These are phyloP conservation scores for Molanna angustata DNA, from an alignment of 2,888 invertebrate species.

Conservation along the genomic window DNA sequence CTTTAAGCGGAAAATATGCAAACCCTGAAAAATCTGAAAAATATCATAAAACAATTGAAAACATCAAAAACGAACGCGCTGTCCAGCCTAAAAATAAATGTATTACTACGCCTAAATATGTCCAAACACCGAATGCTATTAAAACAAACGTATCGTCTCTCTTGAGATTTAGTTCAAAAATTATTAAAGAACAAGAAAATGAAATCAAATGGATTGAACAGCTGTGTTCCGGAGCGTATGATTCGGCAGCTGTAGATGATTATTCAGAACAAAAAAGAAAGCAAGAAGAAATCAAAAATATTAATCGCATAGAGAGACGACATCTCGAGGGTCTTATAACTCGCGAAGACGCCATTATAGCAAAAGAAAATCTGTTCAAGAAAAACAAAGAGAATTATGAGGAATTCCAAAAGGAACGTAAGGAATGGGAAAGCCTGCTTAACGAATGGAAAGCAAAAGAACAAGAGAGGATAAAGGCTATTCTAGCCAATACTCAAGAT, in stretches of 20 bases:
- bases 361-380: slow-evolving; percentile 51
- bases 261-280: slow-evolving; percentile 48
- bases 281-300: slow-evolving; percentile 48
- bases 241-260: slow-evolving; percentile 44
- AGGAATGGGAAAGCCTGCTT: slow-evolving; percentile 49
- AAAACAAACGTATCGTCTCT: slow-evolving; percentile 53
- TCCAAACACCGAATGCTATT: slow-evolving; percentile 7
- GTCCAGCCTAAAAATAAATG: too few relatives aligned
- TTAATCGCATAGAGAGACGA: slow-evolving; percentile 57
- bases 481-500: slow-evolving; percentile 42
- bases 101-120: slow-evolving; percentile 8
- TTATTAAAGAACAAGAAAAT: slow-evolving; percentile 47
- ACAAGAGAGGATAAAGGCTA: slow-evolving; percentile 50
- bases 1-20: slow-evolving; percentile 40
- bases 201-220: slow-evolving; percentile 54
- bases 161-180: slow-evolving; percentile 52
- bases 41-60: slow-evolving; percentile 38
- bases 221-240: slow-evolving; percentile 48
- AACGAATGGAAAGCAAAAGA: slow-evolving; percentile 52
- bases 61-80: slow-evolving; percentile 38
- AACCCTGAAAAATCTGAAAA: slow-evolving; percentile 40
- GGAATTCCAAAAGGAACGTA: slow-evolving; percentile 51
- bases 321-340: slow-evolving; percentile 58
- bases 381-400: slow-evolving; percentile 52
- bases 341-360: slow-evolving; percentile 57